Evolutionary conservation across 2,113 vertebrate species (phyloP).

Genomic region (Scartelaos histophorus): DNA sequence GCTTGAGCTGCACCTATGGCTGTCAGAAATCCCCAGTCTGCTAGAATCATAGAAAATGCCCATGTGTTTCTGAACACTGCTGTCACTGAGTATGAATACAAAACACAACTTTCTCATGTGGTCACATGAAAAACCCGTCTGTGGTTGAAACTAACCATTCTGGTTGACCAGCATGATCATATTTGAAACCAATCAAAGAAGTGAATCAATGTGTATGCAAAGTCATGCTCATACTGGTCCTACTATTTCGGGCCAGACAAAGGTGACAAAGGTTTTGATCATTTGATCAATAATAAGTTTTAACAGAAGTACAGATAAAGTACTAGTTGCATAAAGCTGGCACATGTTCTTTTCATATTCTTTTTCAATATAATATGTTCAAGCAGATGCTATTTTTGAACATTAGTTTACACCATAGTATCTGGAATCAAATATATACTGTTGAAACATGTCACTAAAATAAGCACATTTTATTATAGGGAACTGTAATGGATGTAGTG

Average conservation of each 20-base stretch:
- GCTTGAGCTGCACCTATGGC: conserved; percentile 51
- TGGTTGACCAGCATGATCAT: not conserved
- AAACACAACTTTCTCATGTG: not conserved
- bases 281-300: not conserved
- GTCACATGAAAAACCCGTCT: not conserved
- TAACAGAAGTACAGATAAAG: not conserved
- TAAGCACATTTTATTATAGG: not conserved
- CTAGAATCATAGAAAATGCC: conserved; percentile 25
- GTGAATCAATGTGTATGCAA: conserved; percentile 7
- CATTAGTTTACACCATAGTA: not conserved
- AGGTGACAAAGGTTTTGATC: not conserved
- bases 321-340: not conserved
- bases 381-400: not conserved
- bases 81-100: conserved; percentile 1
- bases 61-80: conserved; percentile 14
- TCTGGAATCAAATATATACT: too few species aligned
- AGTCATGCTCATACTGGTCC: conserved; percentile 16
- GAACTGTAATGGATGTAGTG: not conserved
- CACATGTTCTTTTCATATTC: too few species aligned
- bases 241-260: conserved; percentile 9
- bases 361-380: not conserved
- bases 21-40: conserved; percentile 25
- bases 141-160: not conserved
- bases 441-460: not conserved
- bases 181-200: not conserved